These are phyloP conservation scores for Apodemus sylvaticus DNA, from an alignment of 2,113 vertebrate species.

Conservation along the genomic window DNA sequence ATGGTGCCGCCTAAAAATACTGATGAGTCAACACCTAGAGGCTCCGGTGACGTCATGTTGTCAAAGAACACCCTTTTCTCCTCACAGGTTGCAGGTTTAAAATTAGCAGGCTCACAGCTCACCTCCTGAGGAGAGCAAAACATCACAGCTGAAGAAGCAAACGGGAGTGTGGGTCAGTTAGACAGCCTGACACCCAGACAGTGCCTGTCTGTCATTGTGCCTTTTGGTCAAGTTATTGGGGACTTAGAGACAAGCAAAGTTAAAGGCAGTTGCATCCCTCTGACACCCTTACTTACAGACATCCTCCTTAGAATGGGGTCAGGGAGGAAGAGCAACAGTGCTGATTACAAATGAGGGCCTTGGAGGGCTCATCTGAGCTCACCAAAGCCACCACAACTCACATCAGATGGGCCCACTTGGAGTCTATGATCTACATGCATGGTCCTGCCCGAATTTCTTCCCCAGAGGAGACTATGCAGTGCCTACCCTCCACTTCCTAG, in stretches of 20 bases:
- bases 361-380: not conserved
- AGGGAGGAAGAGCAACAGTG: not conserved
- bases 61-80: conserved; percentile 80
- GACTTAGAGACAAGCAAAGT: conserved; percentile 20
- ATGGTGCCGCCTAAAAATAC: conserved; percentile 85
- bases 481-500: no score
- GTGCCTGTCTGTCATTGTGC: conserved; percentile 46
- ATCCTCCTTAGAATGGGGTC: conserved; percentile 10
- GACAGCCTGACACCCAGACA: not conserved
- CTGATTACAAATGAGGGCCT: not conserved
- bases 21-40: conserved; percentile 86
- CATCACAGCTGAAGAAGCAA: conserved; percentile 61
- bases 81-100: conserved; percentile 75
- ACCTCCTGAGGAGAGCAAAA: conserved; percentile 67
- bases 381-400: not conserved
- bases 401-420: not conserved
- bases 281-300: not conserved
- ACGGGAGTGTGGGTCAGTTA: not conserved
- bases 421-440: not conserved
- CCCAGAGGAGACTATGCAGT: not conserved
- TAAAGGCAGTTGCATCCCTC: not conserved
- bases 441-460: no score
- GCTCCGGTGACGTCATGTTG: conserved; percentile 82
- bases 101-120: conserved; percentile 72
- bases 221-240: conserved; percentile 43